Evolutionary conservation across 2,113 vertebrate genomes (phyloP).

Genomic region (Phoenicopterus ruber): DNA sequence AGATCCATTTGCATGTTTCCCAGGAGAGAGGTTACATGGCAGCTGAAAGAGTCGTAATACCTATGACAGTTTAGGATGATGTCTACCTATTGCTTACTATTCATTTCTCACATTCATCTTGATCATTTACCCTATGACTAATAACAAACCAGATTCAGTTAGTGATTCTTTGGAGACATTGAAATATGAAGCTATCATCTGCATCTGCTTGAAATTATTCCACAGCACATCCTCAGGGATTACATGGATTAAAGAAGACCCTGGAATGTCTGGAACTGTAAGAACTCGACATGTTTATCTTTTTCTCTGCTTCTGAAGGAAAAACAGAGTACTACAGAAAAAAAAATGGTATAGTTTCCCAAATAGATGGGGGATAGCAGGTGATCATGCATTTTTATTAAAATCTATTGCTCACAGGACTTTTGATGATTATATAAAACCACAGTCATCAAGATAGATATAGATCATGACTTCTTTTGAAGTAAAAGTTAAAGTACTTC

Average conservation of each 20-base stretch:
- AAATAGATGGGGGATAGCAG: not conserved
- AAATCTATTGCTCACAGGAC: not conserved
- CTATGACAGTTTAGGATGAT: not conserved
- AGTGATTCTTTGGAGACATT: not conserved
- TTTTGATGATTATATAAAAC: not conserved
- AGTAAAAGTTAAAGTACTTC: not conserved
- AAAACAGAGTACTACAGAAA: not conserved
- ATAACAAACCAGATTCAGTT: not conserved
- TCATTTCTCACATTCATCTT: not conserved
- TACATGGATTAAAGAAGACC: not conserved
- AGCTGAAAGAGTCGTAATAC: not conserved
- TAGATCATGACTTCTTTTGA: not conserved
- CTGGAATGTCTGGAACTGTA: not conserved
- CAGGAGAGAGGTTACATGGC: not conserved
- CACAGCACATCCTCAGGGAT: not conserved
- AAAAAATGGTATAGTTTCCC: not conserved
- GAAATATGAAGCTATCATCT: not conserved
- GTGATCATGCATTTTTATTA: not conserved
- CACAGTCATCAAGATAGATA: not conserved
- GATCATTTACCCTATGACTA: not conserved
- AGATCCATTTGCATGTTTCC: not conserved
- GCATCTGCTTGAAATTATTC: not conserved
- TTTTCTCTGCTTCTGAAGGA: not conserved
- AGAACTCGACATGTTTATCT: not conserved
- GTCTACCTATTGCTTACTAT: not conserved